Evolutionary conservation across 2,113 vertebrate species (phyloP).

Genomic region (Oryzias woworae): DNA sequence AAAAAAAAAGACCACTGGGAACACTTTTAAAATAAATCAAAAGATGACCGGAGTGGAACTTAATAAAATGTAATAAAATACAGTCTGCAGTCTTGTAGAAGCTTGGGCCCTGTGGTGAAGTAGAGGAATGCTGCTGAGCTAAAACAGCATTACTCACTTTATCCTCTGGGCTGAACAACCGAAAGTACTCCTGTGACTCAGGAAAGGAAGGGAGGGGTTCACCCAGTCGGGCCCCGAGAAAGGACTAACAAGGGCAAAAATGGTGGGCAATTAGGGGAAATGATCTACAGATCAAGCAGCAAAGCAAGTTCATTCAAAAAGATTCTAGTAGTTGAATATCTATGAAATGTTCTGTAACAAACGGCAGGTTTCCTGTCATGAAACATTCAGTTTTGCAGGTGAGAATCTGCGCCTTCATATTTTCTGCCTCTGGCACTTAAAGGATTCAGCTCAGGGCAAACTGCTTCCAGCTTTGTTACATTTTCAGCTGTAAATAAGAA

Average conservation of each 20-base stretch:
- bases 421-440: too few species aligned
- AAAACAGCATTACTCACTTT: conserved; percentile 47
- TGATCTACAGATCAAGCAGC: background rate
- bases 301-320: background rate
- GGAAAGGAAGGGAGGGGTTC: conserved; percentile 34
- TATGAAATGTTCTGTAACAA: background rate
- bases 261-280: conserved; percentile 17
- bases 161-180: conserved; percentile 41
- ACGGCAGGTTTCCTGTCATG: background rate
- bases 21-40: background rate
- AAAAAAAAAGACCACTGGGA: too few species aligned
- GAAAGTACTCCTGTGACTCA: conserved; percentile 17
- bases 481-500: too few species aligned
- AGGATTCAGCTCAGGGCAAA: too few species aligned
- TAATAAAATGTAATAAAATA: background rate
- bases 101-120: conserved; percentile 30
- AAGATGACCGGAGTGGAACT: background rate
- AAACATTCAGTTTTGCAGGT: background rate
- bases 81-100: conserved; percentile 17
- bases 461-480: too few species aligned
- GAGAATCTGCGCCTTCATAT: too few species aligned
- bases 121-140: conserved; percentile 45
- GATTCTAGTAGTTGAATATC: background rate
- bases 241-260: conserved; percentile 20
- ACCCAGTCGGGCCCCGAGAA: conserved; percentile 28